Evolutionary conservation across 2,113 vertebrate genomes (phyloP), one percentile per base, ranked within the genome.

Genomic region (Cephalopholis sonnerati): DNA sequence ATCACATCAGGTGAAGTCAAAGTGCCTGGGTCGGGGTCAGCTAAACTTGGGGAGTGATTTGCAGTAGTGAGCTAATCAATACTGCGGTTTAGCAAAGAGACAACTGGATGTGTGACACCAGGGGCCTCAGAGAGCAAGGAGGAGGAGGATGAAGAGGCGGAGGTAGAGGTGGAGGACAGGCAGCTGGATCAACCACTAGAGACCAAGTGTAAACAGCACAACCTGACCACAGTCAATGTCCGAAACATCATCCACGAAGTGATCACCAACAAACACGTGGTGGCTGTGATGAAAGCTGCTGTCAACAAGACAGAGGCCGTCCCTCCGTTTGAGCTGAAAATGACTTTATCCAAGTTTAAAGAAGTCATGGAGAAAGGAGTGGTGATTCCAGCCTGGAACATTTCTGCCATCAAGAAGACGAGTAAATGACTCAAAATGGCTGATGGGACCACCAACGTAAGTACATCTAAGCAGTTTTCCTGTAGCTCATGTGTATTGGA

Each of bases 261-360:
- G 54, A 99, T 99, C 91, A 99, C 98, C 3, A 99, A 99, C 0
- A 98, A 99, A 24, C 98, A 99, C 0, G 98, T 99, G 3, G 98
- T 99, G 66, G 98, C 98, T 62, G 99, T 99, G 98, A 98, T 99
- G 98, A 99, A 99, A 87, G 98, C 98, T 3, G 98, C 98, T 65
- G 99, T 99, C 90, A 97, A 96, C 2, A 97, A 99, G 83, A 98
- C 97, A 0, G 96, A 99, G 57, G 96, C 97, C 2, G 91, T 96
- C 44, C 97, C 97, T 3, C 64, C 97, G 15, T 99, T 99, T 94
- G 98, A 99, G 64, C 98, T 97, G n/a, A 99, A 98, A 92, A 99
- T 99, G 98, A 99, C 98, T 8, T 96, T 98, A n/a, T 99, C 98
- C 64, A 99, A 98, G 81, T 94, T 99, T 39, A 99, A 99, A 81